Conservation (phyloP, 1,140 invertebrate species). For the Brachionus plicatilis region DNA sequence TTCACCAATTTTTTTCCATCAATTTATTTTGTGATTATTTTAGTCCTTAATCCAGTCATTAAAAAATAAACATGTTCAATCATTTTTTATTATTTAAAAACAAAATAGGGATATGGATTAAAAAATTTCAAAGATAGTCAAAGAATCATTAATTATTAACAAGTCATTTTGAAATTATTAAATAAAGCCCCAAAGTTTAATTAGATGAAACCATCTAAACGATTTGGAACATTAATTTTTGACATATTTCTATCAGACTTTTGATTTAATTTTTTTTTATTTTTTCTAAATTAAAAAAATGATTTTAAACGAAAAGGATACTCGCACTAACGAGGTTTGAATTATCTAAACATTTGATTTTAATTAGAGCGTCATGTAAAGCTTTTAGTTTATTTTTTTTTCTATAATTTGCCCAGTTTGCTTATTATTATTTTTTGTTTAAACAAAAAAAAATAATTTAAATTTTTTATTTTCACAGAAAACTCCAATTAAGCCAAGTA, state of each 20-base stretch:
- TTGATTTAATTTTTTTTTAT: neutral
- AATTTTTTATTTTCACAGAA: slow-evolving; percentile 41
- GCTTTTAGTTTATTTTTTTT: neutral
- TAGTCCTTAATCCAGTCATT: neutral
- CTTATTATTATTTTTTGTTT: slow-evolving; percentile 43
- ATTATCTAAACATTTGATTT: neutral
- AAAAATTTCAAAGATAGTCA: neutral
- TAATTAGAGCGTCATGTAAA: neutral
- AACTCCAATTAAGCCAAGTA: neutral
- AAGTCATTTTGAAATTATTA: neutral
- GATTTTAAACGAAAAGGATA: neutral
- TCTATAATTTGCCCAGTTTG: neutral
- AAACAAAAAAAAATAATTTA: slow-evolving; percentile 45
- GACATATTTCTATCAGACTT: neutral
- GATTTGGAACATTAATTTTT: neutral
- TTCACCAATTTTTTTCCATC: neutral
- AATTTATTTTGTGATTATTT: neutral
- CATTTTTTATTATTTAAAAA: too few species aligned
- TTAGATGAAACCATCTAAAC: neutral
- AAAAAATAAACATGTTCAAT: too few species aligned
- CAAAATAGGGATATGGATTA: too few species aligned
- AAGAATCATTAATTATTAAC: neutral
- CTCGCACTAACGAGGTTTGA: neutral
- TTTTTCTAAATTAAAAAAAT: neutral
- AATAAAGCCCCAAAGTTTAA: neutral